Base-by-base conservation (phyloP, 2,797 vertebrate species). In the Lithobates pipiens region DNA sequence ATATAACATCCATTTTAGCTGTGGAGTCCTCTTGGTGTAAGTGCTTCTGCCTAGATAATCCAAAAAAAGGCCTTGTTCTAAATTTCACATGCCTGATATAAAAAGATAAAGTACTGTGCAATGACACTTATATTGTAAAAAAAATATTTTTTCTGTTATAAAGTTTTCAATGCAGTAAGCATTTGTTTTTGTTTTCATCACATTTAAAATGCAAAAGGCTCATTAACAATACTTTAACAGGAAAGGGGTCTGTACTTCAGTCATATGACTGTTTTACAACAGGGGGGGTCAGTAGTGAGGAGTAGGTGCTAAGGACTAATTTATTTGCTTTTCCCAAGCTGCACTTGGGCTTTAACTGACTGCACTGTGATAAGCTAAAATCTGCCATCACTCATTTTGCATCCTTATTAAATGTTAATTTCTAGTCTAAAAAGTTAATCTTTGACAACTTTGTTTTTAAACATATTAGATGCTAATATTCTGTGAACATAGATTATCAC, bases 1-100 rank as follows among this genome's bases (percentile, higher is more conserved):
- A 69, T 81, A 81, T 76, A 69, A 39, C 80, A 18, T 54, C 34
- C 0, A 69, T 80, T 85, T 86, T 85, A 85, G 69, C 25, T 46
- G 34, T 76, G 65, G 25, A 25, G 34, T 80, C 5, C n/a, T 65
- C 10, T 27, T 69, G 77, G 16, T 63, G 36, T 27, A 83, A 83
- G n/a, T 46, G 36, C 44, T 70, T 81, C 18, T 57, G 11, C 65
- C n/a, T 34, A 57, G 70, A 68, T 76, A 70, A 80, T 75, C 63
- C 61, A 75, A 46, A 61, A 61, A 46, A 71, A 76, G 36, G 76
- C 73, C 84, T 80, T 76, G 61, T 70, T 80, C 36, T 32, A 44
- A 29, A 71, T 76, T 54, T 23, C 18, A 63, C 21, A 61, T 71
- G 63, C 16, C 34, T 81, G 78, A 32, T 25, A 54, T 63, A 13